Percentiles rank a stretch among this genome's conserved stretches.
phyloP scores from a whole-genome alignment of 2,797 vertebrate genomes.

The Ctenopoma multispine region DNA sequence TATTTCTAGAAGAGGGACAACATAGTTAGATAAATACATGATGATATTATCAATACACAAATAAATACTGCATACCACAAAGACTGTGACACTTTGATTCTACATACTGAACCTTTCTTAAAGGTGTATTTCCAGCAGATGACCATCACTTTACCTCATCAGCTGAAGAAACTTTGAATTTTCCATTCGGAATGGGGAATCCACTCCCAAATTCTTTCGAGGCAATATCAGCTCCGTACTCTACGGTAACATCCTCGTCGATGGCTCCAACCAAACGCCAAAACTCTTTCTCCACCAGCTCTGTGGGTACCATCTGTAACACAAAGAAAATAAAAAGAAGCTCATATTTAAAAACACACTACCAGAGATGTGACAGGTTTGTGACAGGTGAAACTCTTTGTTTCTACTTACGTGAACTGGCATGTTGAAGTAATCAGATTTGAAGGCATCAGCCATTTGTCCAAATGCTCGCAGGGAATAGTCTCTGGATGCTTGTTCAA shows the following conservation, averaged over 20 bases:
- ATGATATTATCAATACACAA: background rate
- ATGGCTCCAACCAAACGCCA: conserved; percentile 97
- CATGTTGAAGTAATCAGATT: conserved; percentile 99
- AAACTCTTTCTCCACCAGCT: conserved; percentile 98
- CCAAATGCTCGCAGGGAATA: conserved; percentile 95
- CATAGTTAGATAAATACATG: background rate
- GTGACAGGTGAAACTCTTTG: background rate
- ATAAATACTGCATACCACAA: background rate
- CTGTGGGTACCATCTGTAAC: conserved; percentile 96
- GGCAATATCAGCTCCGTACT: conserved; percentile 97
- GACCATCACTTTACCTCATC: conserved; percentile 87
- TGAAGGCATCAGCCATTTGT: conserved; percentile 98
- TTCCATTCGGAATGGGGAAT: conserved; percentile 93
- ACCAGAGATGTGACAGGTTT: background rate
- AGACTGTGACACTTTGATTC: background rate
- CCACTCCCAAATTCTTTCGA: conserved; percentile 98
- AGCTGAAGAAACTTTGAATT: conserved; percentile 89
- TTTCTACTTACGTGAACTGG: conserved; percentile 92
- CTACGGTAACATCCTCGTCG: conserved; percentile 96
- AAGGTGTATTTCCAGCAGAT: background rate
- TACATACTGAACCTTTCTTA: background rate
- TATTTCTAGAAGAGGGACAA: conserved; percentile 86
- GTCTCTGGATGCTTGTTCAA: conserved; percentile 95
- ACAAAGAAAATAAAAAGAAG: background rate
- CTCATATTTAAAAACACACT: background rate